Conservation (phyloP, 2,888 invertebrate genomes). For the Zelleria hepariella region DNA sequence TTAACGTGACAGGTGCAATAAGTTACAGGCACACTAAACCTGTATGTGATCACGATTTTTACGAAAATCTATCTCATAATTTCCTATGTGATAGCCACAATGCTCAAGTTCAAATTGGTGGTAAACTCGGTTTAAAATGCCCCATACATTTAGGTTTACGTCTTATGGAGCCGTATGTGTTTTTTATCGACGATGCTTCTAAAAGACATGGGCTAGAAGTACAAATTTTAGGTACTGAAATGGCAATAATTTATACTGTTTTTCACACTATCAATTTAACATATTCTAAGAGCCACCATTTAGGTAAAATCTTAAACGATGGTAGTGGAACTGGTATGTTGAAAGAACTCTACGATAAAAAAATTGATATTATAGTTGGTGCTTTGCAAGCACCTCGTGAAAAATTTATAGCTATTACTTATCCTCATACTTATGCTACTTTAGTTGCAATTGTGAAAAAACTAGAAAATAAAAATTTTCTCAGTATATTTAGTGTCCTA, state of each 20-base stretch:
- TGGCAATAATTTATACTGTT: not conserved
- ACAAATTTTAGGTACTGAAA: not conserved
- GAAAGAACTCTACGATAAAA: not conserved
- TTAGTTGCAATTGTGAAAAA: slow-evolving; percentile 3
- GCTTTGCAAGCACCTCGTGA: not conserved
- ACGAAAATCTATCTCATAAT: not conserved
- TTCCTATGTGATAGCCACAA: not conserved
- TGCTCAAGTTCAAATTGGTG: not conserved
- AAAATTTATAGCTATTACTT: not conserved
- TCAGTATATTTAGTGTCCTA: slow-evolving; percentile 5
- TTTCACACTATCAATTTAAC: not conserved
- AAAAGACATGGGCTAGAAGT: not conserved
- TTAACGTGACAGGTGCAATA: not conserved
- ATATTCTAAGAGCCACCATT: not conserved
- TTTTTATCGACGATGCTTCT: not conserved
- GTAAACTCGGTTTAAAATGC: not conserved
- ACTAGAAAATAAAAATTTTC: not conserved
- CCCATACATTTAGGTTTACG: not conserved
- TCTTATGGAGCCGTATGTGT: not conserved
- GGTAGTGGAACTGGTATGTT: not conserved
- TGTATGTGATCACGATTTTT: not conserved
- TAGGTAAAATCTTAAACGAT: not conserved
- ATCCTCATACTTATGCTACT: not conserved
- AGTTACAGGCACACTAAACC: not conserved
- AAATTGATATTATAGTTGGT: not conserved